Base-by-base conservation (phyloP, 2,113 vertebrate genomes). In the Sorex fumeus region DNA sequence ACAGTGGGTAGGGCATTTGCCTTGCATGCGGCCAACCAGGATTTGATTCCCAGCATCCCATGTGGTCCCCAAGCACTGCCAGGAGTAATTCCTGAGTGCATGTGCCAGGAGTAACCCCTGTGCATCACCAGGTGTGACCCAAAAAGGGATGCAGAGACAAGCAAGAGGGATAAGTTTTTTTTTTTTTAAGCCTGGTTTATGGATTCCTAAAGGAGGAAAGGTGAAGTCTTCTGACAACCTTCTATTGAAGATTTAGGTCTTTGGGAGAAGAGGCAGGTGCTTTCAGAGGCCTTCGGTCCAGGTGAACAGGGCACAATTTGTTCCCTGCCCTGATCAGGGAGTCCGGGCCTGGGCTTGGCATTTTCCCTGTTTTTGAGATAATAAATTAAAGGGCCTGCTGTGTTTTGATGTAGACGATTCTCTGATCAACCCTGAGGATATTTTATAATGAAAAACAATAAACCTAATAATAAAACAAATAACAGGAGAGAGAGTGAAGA, bases 381-480 rank as follows among this genome's bases (percentile, higher is more conserved):
- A 84, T 30, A 83, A 89, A 95, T 93, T 6, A 23, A 84, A n/a
- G 74, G 21, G 45, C 36, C 76, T 79, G 32, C 6, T 75, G 8
- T 34, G 18, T 93, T 87, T 81, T 69, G 47, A 88, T 87, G 43
- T 28, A 8, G 70, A 72, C 36, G 62, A 64, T 34, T 90, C 62
- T 82, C 79, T 53, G 3, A 69, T 34, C 50, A 8, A 77, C 23
- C 45, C 84, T 77, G 40, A 84, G 70, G 69, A 45, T 78, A 90
- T 66, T 93, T 87, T 90, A 77, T 76, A 90, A 79, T 40, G 69
- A 91, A 81, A 87, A 77, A 43, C 15, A 83, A 83, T 70, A 91
- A 90, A 85, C 43, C 32, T 86, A 93, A 71, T 79, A 85, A 85
- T 62, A 66, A 92, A 93, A 88, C 47, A 77, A 76, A 76, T 21